These are phyloP conservation scores for Neoitamus cyanurus DNA, from an alignment of 2,888 invertebrate species.

Conservation along the genomic window DNA sequence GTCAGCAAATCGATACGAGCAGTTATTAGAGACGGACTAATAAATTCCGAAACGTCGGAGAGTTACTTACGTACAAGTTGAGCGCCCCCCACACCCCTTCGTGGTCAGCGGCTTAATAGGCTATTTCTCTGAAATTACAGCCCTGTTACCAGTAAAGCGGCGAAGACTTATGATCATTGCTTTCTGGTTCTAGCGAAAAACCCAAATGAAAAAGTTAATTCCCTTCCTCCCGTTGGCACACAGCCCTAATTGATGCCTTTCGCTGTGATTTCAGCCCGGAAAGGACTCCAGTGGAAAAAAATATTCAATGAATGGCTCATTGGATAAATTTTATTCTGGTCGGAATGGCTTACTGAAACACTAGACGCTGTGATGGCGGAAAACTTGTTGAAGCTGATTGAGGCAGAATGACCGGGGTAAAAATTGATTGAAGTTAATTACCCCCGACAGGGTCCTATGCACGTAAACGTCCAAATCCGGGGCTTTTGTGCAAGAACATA, in stretches of 20 bases:
- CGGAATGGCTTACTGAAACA: conserved; percentile 6
- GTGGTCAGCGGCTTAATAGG: conserved; percentile 38
- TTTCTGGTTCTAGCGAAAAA: conserved; percentile 7
- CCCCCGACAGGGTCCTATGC: neutral
- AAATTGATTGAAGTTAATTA: conserved; percentile 5
- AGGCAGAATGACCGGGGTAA: neutral
- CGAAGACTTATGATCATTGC: conserved; percentile 36
- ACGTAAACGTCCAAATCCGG: neutral
- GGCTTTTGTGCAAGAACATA: neutral
- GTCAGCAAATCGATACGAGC: conserved; percentile 28
- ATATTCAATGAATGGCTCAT: conserved; percentile 13
- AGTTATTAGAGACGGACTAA: conserved; percentile 34
- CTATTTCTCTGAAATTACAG: conserved; percentile 38
- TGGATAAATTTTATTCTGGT: conserved; percentile 29
- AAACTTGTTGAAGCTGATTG: conserved; percentile 28
- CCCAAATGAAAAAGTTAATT: conserved; percentile 38
- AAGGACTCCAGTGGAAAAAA: neutral
- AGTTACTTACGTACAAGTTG: conserved; percentile 10
- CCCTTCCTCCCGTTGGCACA: neutral
- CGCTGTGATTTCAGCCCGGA: neutral
- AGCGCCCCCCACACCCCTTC: neutral
- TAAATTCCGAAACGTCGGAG: conserved; percentile 21
- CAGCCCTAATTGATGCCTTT: conserved; percentile 20
- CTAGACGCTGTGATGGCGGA: neutral
- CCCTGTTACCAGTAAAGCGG: conserved; percentile 26